A percentile compares a stretch with the other conserved stretches of the same genome.
phyloP scores from a whole-genome alignment of 2,888 invertebrate species.

The Amiota communis region DNA sequence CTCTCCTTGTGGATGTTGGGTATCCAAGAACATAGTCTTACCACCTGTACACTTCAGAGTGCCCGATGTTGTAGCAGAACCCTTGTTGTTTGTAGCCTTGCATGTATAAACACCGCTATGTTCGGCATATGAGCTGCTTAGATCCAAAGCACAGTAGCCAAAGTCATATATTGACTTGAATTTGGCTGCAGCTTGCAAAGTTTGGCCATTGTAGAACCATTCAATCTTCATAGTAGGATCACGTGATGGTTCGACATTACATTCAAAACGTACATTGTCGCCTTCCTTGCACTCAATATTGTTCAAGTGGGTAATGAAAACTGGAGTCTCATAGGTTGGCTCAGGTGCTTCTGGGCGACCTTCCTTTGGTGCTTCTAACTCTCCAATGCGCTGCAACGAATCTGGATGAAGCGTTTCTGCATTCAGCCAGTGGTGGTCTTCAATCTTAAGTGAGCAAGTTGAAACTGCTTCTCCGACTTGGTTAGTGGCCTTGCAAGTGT shows the following conservation, averaged over 20 bases:
- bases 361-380: slow-evolving; percentile 86
- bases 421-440: slow-evolving; percentile 90
- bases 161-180: slow-evolving; percentile 96
- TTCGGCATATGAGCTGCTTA: slow-evolving; percentile 89
- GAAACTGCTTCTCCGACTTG: slow-evolving; percentile 95
- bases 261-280: slow-evolving; percentile 91
- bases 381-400: slow-evolving; percentile 88
- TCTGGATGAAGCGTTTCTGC: slow-evolving; percentile 92
- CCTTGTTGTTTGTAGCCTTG: slow-evolving; percentile 90
- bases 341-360: slow-evolving; percentile 81
- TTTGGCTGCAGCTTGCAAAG: slow-evolving; percentile 89
- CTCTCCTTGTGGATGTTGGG: slow-evolving; percentile 95
- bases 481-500: slow-evolving; percentile 95
- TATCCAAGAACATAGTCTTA: slow-evolving; percentile 86
- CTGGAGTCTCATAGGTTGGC: slow-evolving; percentile 86
- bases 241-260: slow-evolving; percentile 91
- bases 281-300: slow-evolving; percentile 92
- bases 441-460: slow-evolving; percentile 90
- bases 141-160: slow-evolving; percentile 93
- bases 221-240: slow-evolving; percentile 93
- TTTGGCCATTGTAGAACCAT: slow-evolving; percentile 96
- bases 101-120: slow-evolving; percentile 94
- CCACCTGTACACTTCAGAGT: slow-evolving; percentile 88
- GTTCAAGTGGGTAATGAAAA: slow-evolving; percentile 92
- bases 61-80: slow-evolving; percentile 91